Evolutionary conservation across 2,888 invertebrate genomes (phyloP), one percentile per base, ranked within the genome.

Genomic region (Acrobeloides nanus): DNA sequence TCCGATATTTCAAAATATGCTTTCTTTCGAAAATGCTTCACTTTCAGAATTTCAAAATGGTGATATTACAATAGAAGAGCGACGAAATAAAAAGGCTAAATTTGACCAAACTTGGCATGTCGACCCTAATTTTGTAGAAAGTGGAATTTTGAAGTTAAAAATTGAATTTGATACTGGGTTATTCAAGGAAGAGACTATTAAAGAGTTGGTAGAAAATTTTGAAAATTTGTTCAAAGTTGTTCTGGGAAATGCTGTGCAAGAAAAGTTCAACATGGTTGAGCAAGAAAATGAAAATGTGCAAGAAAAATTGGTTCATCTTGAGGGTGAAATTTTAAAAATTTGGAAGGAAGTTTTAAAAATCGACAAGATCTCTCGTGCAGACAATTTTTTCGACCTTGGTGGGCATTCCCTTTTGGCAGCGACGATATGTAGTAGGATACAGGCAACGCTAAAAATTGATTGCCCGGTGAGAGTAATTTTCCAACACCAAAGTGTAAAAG

Each of bases 401-500:
- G 62, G 63, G 0, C 59, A 66, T 39, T 66, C 66, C 3, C 39
- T 66, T 7, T 33, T 47, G 12, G 66, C 66, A 7, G 53, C 58
- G 39, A 48, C 50, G 26, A 21, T 62, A 12, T 53, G 53, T 3
- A 46, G 54, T 38, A 25, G 27, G 12, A 26, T 66, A 7, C 37
- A 47, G 10, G 43, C 51, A 5, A 15, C 42, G 17, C 24, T 58
- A 7, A 31, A 17, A 4, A 21, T 31, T 3, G 20, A 47, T 12
- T 46, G 46, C 21, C 21, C 51, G 6, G 47, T 46, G n/a, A 17
- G 27, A 3, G 18, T n/a, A 12, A 8, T 46, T 3, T 52, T 54
- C 24, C 55, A 55, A 10, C 43, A 51, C 40, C 51, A 58, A 23
- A 62, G 55, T 0, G 46, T 56, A 0, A 25, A 33, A 26, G 38